Percentiles rank a stretch among this genome's conserved stretches.
These are phyloP conservation scores for Drosophila arizonae DNA, from an alignment of 1,140 invertebrate species.

Conservation along the genomic window DNA sequence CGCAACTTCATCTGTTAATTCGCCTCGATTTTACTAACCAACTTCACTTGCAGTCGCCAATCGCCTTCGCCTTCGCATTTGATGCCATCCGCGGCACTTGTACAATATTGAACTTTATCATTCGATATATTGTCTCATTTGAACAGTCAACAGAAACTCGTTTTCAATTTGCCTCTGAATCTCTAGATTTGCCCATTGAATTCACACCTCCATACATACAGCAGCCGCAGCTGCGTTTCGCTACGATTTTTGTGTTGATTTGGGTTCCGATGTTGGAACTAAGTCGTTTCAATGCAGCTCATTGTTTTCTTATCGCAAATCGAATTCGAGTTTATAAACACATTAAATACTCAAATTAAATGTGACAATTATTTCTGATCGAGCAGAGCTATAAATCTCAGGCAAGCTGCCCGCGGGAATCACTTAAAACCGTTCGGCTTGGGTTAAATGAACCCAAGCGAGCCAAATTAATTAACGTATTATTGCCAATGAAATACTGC, in stretches of 20 bases:
- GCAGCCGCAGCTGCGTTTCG: background rate
- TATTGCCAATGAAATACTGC: background rate
- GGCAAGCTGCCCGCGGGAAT: background rate
- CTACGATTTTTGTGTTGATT: background rate
- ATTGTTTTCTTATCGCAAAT: slow-evolving; percentile 12
- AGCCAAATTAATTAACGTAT: slow-evolving; percentile 20
- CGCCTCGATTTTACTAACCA: slow-evolving; percentile 24
- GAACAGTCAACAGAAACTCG: slow-evolving; percentile 15
- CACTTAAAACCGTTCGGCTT: background rate
- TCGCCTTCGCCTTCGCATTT: slow-evolving; percentile 12
- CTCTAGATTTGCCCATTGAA: slow-evolving; percentile 8
- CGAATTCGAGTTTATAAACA: slow-evolving; percentile 27
- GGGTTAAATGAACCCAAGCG: slow-evolving; percentile 8
- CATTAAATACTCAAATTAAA: slow-evolving; percentile 27
- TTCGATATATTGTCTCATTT: slow-evolving; percentile 5
- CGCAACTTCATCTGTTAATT: slow-evolving; percentile 44
- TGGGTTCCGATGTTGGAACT: background rate
- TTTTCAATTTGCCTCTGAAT: background rate
- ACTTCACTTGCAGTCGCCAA: slow-evolving; percentile 32
- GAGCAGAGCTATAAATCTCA: slow-evolving; percentile 25
- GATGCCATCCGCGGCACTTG: background rate
- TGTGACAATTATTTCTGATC: slow-evolving; percentile 48
- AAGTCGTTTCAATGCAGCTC: slow-evolving; percentile 24
- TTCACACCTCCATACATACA: slow-evolving; percentile 13
- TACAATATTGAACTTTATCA: slow-evolving; percentile 28